Percentiles rank a stretch among this genome's conserved stretches.
phyloP scores from a whole-genome alignment of 2,797 vertebrate species.

The Lycodopsis pacificus region DNA sequence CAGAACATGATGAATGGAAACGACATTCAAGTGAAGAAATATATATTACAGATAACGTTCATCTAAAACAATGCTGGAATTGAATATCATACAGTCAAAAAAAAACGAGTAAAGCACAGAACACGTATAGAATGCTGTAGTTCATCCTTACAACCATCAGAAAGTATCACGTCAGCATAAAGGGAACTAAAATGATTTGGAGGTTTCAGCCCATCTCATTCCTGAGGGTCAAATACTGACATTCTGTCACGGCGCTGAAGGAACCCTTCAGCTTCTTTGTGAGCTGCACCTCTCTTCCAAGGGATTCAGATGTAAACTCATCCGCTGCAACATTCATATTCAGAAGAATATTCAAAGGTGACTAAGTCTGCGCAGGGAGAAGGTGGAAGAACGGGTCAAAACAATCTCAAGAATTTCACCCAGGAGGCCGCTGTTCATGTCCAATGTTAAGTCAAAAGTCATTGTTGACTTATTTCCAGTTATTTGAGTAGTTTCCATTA shows the following conservation, averaged over 20 bases:
- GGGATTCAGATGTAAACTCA: background rate
- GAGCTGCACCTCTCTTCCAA: background rate
- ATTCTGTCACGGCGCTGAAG: background rate
- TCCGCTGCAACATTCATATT: background rate
- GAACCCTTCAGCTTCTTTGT: background rate
- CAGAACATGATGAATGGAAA: no score
- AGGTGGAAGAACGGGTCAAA: no score
- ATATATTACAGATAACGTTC: no score
- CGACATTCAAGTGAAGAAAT: no score
- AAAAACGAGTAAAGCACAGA: background rate
- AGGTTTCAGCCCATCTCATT: background rate
- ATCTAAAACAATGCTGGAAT: background rate
- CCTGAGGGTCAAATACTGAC: background rate
- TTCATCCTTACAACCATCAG: background rate
- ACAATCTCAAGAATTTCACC: no score
- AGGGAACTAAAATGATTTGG: background rate
- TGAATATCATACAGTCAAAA: background rate
- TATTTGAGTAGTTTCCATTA: no score
- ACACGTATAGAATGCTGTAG: no score
- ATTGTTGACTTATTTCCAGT: no score
- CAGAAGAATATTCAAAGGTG: background rate
- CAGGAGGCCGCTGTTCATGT: no score
- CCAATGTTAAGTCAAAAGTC: no score
- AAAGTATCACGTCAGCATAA: background rate
- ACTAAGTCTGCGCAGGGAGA: background rate